A percentile compares a stretch with the other conserved stretches of the same genome.
phyloP scores from a whole-genome alignment of 2,888 invertebrate genomes.

The Chrysolina haemoptera region DNA sequence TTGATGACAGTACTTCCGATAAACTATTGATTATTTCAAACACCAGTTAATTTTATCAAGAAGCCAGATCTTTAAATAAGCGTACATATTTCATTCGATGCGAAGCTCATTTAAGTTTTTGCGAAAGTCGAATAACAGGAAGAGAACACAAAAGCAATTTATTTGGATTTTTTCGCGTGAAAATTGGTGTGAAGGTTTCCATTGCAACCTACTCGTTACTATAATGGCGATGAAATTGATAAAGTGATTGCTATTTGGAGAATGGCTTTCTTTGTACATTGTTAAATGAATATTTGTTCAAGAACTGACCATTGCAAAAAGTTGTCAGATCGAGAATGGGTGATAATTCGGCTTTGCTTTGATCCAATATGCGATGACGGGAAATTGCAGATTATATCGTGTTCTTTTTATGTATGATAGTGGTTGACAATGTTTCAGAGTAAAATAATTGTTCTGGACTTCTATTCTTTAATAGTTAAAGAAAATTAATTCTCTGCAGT shows the following conservation, averaged over 20 bases:
- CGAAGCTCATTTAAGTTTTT: slow-evolving; percentile 33
- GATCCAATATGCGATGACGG: neutral
- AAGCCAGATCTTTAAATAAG: slow-evolving; percentile 12
- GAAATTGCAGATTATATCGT: neutral
- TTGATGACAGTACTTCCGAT: slow-evolving; percentile 42
- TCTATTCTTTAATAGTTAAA: too few relatives aligned
- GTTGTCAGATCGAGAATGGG: neutral
- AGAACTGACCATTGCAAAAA: neutral
- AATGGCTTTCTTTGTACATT: slow-evolving; percentile 2
- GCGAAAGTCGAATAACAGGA: slow-evolving; percentile 34
- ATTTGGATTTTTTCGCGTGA: slow-evolving; percentile 29
- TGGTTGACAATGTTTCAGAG: too few relatives aligned
- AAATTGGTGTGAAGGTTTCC: slow-evolving; percentile 40
- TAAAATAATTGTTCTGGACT: too few relatives aligned
- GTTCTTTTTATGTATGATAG: too few relatives aligned
- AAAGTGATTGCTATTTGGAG: slow-evolving; percentile 32
- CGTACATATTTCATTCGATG: slow-evolving; percentile 13
- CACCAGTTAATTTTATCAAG: slow-evolving; percentile 28
- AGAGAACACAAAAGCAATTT: slow-evolving; percentile 37
- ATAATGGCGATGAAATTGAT: slow-evolving; percentile 36
- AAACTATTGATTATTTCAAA: slow-evolving; percentile 42
- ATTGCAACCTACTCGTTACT: slow-evolving; percentile 35
- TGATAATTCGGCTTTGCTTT: neutral
- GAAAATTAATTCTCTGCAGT: too few relatives aligned
- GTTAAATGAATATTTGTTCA: neutral